Base-by-base conservation (phyloP, 53 echinoderm and acorn worm genomes). In the Astropecten irregularis region DNA sequence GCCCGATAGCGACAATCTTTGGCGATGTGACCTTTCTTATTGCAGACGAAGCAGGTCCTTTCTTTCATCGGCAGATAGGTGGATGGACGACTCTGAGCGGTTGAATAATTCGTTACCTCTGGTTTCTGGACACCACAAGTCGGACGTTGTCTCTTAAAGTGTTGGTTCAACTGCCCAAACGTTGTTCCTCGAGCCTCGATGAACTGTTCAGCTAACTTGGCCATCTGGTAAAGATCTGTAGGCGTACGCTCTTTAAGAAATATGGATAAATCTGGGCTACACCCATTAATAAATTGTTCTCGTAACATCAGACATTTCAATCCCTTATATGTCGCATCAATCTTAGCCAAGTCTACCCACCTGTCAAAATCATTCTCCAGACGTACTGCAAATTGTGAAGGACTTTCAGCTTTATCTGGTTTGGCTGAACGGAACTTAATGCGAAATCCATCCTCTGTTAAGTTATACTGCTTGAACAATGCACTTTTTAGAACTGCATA, bases 371-470 rank as follows among this genome's bases (percentile, higher is more conserved):
- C 71, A 19, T 85, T 57, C 16, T 85, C 85, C 0, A 85, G 63
- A 10, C 85, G 56, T 14, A 36, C 73, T 9, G 73, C 73, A 60
- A 47, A 85, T 13, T 71, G 72, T 42, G 53, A 31, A 13, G 48
- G 56, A 16, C 53, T 61, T 68, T 85, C 85, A 13, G 15, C 72
- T 34, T 18, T 18, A 34, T 71, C 63, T n/a, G 72, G 85, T 60
- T 19, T 85, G 0, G 59, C 73, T 22, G 62, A 23, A 7, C 72
- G 33, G n/a, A 85, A 73, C 35, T 60, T 85, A 22, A 26, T 16
- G 0, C 85, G 40, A 72, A 85, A 85, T 18, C 85, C 73, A 20
- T 85, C 85, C 20, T 57, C 71, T 4, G 72, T 85, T 13, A 85
- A 9, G 0, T 68, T 54, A 22, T 37, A 85, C 9, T 40, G 49